Evolutionary conservation across 2,797 vertebrate genomes (phyloP).

Genomic region (Sebastolobus altivelis): DNA sequence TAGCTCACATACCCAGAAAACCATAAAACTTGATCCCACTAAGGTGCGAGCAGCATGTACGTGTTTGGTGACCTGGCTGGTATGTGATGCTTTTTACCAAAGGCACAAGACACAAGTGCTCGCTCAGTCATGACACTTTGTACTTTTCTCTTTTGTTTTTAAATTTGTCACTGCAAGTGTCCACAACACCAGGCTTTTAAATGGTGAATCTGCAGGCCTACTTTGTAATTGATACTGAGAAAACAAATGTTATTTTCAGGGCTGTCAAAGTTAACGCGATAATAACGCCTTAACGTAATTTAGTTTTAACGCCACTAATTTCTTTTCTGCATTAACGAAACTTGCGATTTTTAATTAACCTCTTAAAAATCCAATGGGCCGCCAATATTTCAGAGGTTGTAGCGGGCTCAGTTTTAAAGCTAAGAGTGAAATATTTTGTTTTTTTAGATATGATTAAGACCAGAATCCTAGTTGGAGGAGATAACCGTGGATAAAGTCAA

Average conservation of each 20-base stretch:
- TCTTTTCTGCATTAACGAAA: too few relatives aligned
- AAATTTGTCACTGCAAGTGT: background rate
- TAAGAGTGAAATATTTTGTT: too few relatives aligned
- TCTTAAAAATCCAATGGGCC: too few relatives aligned
- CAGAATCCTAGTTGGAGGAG: too few relatives aligned
- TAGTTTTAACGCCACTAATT: too few relatives aligned
- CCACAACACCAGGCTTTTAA: background rate
- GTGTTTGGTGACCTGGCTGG: constrained; percentile 3
- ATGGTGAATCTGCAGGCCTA: background rate
- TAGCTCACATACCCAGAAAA: background rate
- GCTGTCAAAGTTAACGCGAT: too few relatives aligned
- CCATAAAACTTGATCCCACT: background rate
- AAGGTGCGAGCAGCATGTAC: background rate
- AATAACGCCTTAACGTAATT: too few relatives aligned
- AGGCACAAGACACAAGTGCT: background rate
- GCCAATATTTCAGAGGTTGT: too few relatives aligned
- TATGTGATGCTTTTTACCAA: background rate
- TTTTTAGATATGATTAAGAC: too few relatives aligned
- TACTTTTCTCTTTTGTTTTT: background rate
- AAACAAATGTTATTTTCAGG: background rate
- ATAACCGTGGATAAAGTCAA: too few relatives aligned
- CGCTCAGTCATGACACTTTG: background rate
- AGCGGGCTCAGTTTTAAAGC: too few relatives aligned
- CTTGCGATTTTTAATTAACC: too few relatives aligned
- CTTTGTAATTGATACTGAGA: background rate